Conservation (phyloP, 1,140 invertebrate species). For the Cotesia chilonis region DNA sequence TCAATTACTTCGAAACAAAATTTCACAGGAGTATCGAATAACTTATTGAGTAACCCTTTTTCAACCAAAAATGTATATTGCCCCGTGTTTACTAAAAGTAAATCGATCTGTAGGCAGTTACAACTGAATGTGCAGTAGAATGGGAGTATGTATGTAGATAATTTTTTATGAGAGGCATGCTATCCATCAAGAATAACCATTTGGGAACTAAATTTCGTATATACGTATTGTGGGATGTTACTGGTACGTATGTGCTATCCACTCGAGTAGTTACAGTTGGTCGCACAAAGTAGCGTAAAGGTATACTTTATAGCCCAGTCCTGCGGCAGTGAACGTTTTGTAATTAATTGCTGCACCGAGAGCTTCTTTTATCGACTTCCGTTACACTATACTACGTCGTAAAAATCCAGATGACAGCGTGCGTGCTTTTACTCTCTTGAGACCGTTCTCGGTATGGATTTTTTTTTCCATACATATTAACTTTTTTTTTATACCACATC, state of each 20-base stretch:
- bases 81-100: too few relatives aligned
- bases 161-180: constrained; percentile 37
- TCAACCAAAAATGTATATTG: too few relatives aligned
- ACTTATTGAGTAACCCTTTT: too few relatives aligned
- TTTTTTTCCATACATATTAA: too few relatives aligned
- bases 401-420: constrained; percentile 34
- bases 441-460: not conserved
- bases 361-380: constrained; percentile 40
- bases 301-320: constrained; percentile 34
- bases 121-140: too few relatives aligned
- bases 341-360: constrained; percentile 38
- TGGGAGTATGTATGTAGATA: not conserved
- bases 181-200: not conserved
- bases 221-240: too few relatives aligned
- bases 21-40: too few relatives aligned
- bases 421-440: constrained; percentile 13
- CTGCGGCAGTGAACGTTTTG: constrained; percentile 32
- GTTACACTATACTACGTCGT: constrained; percentile 35
- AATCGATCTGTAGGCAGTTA: too few relatives aligned
- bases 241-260: too few relatives aligned
- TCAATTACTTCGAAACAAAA: too few relatives aligned
- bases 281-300: constrained; percentile 22
- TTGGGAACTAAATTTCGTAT: constrained; percentile 4
- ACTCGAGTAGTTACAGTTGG: constrained; percentile 8
- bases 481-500: too few relatives aligned